Base-by-base conservation (phyloP, 1,140 invertebrate species). In the Lerema accius region DNA sequence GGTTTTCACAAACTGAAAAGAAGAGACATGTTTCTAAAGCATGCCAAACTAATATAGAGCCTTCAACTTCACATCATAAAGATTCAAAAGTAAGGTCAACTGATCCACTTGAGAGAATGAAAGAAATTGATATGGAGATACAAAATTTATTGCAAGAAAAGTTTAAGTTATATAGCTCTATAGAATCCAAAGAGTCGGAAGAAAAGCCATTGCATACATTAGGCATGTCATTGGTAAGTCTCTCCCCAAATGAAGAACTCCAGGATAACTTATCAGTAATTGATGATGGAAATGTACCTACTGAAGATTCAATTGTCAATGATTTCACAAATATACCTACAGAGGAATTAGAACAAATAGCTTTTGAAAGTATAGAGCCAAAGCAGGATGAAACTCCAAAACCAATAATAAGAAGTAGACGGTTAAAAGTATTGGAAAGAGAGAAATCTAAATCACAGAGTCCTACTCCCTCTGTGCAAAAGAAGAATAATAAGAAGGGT, bases 91-190 rank as follows among this genome's bases (percentile, higher is more conserved):
- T 5, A 14, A 39, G 26, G 53, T 60, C 86, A 37, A 78, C 28
- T 55, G 81, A 87, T 66, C 51, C 78, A 42, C 80, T 84, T 67
- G 85, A 86, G 71, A 79, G 84, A 71, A 91, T 92, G 90, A 91
- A 91, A 73, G 80, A 91, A 75, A 92, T 92, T 46, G 91, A 92
- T 70, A 73, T 89, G 67, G 87, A 91, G 65, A 92, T 92, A 65
- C 88, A 92, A 70, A 65, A 78, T 23, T 77, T 92, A 56, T 32
- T 92, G 19, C 88, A 91, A 83, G 90, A 92, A 67, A 92, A 91
- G 62, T 91, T 91, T 59, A 86, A 91, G 70, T 56, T 92, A 11
- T 92, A 92, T 37, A 90, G 69, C 67, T 86, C 84, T 39, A 60
- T 92, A 59, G 90, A 91, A 73, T 63, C 67, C 17, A 87, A 80